Evolutionary conservation across 2,888 invertebrate species (phyloP), one percentile per base, ranked within the genome.

Genomic region (Macropis europaea): DNA sequence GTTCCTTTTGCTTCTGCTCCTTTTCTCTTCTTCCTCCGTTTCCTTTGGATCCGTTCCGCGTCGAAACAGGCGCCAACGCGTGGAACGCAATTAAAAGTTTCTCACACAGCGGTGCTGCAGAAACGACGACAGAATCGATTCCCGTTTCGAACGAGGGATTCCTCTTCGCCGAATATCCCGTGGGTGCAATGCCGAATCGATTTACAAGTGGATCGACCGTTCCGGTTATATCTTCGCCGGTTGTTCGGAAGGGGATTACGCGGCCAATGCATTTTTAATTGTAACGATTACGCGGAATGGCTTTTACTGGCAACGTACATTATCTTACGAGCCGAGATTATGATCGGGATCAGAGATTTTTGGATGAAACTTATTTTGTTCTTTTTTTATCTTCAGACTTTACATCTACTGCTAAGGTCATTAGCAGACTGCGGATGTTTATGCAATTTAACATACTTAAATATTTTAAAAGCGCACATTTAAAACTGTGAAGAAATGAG

Each of bases 81-180:
- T 80, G 83, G 81, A 84, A 82, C 84, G 84, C 82, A 86, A 86
- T 86, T 86, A 86, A 86, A 86, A 86, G 83, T 86, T 86, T 86
- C 83, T 78, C 83, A 84, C 84, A 77, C 83, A 77, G 68, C 64
- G 59, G 60, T 71, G 67, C 66, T 66, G 76, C 77, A 24, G 47
- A 68, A 73, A 78, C 76, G 80, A 72, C 77, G 79, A 82, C 81
- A 81, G 69, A 59, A 69, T 77, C 70, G 68, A 80, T 70, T 43
- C 34, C 15, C 22, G 32, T 40, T n/a, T 56, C 36, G n/a, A 26
- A 47, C 45, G 56, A 54, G 52, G 45, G 47, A 48, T 69, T 45
- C 43, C 36, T 48, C 38, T 11, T 22, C 9, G 32, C 15, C 15
- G 13, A 7, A 15, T 36, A 42, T 67, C 68, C 60, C 69, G 3